Evolutionary conservation across 2,888 invertebrate species (phyloP).

Genomic region (Ptilodon capucinus): DNA sequence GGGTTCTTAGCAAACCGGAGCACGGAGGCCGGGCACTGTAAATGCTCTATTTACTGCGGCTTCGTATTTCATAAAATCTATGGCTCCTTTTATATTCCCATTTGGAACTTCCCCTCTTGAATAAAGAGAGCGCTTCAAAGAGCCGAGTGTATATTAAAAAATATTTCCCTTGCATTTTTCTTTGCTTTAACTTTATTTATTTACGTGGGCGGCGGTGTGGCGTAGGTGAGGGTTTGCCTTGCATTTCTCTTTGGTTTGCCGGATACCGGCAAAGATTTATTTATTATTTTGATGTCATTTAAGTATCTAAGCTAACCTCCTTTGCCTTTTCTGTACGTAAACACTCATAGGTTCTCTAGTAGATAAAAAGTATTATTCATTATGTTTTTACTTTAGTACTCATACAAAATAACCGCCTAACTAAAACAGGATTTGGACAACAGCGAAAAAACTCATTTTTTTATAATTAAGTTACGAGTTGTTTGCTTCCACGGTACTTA

Average conservation of each 20-base stretch:
- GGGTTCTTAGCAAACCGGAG: background rate
- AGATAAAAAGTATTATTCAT: too few species aligned
- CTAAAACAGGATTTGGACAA: background rate
- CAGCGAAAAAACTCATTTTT: background rate
- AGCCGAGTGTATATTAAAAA: slow-evolving; percentile 54
- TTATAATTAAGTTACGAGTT: background rate
- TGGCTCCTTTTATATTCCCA: slow-evolving; percentile 44
- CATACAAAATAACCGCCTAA: too few species aligned
- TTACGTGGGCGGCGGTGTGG: slow-evolving; percentile 19
- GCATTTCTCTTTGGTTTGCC: background rate
- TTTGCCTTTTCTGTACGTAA: too few species aligned
- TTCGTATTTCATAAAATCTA: slow-evolving; percentile 42
- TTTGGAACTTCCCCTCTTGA: slow-evolving; percentile 53
- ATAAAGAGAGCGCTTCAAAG: slow-evolving; percentile 48
- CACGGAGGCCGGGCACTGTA: slow-evolving; percentile 15
- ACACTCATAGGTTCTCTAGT: too few species aligned
- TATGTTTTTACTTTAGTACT: too few species aligned
- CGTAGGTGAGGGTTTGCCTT: slow-evolving; percentile 22
- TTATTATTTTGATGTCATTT: too few species aligned
- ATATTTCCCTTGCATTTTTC: slow-evolving; percentile 46
- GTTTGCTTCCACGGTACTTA: background rate
- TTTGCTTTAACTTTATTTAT: slow-evolving; percentile 36
- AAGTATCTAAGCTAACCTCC: too few species aligned
- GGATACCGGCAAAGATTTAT: too few species aligned
- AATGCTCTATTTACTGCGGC: slow-evolving; percentile 31